Conservation (phyloP, 2,113 vertebrate species). For the Sylvia atricapilla region DNA sequence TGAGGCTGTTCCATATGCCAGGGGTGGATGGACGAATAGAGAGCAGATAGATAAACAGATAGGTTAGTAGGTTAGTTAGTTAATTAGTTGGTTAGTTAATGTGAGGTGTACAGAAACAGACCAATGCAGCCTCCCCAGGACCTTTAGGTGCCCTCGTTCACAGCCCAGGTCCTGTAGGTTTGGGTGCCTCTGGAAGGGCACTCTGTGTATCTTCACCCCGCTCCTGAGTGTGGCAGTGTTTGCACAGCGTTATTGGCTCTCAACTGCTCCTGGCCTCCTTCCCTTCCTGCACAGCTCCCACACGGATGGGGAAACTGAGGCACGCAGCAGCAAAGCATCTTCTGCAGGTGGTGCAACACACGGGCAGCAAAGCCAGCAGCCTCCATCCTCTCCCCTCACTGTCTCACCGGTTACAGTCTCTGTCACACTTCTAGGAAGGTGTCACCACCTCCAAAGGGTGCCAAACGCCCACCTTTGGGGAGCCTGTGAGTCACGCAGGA, state of each 20-base stretch:
- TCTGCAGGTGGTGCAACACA: neutral
- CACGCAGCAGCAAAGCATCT: neutral
- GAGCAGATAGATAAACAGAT: neutral
- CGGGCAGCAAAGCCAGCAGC: neutral
- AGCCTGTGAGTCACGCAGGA: constrained; percentile 4
- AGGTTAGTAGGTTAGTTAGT: neutral
- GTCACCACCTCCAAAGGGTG: neutral
- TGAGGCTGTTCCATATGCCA: neutral
- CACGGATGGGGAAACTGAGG: constrained; percentile 36
- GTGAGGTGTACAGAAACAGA: neutral
- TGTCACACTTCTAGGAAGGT: neutral
- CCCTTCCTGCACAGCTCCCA: neutral
- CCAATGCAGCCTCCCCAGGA: neutral
- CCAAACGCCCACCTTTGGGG: neutral
- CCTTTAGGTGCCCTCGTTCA: neutral
- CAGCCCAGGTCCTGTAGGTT: neutral
- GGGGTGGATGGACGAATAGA: neutral
- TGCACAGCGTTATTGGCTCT: constrained; percentile 32
- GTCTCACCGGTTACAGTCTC: accelerated
- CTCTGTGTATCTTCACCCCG: constrained; percentile 39
- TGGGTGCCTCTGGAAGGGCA: neutral
- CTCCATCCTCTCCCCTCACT: neutral
- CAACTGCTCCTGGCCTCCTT: neutral
- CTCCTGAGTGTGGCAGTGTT: constrained; percentile 61
- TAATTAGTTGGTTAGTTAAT: neutral